phyloP scores from a whole-genome alignment of 1,140 invertebrate genomes.

The Teleogryllus occipitalis region DNA sequence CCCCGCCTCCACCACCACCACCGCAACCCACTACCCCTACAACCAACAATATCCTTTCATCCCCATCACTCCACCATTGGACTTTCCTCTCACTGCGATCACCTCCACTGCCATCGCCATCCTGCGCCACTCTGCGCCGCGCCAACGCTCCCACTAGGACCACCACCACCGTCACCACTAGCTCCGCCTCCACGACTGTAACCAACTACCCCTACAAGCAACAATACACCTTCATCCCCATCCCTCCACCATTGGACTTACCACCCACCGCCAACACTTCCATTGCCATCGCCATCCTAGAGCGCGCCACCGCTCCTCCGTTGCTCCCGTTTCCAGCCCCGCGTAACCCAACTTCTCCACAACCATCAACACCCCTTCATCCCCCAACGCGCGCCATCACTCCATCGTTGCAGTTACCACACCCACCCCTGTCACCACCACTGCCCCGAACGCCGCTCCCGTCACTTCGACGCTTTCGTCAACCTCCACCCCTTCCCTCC shows the following conservation, averaged over 20 bases:
- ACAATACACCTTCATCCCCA: no score
- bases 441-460: no score
- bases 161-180: no score
- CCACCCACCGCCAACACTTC: not conserved
- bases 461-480: no score
- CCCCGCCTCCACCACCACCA: not conserved
- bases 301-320: not conserved
- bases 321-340: not conserved
- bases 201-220: no score
- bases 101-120: no score
- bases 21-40: not conserved
- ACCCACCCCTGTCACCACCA: no score
- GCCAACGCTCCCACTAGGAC: no score
- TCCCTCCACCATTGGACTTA: not conserved
- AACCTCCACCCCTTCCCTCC: no score
- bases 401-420: not conserved
- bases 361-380: not conserved
- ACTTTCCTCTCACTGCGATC: no score
- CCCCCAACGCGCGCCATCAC: not conserved
- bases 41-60: not conserved
- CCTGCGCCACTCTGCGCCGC: no score
- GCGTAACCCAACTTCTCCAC: not conserved
- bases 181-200: no score
- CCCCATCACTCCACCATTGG: not conserved
- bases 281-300: not conserved